Base-by-base conservation (phyloP, 2,797 vertebrate genomes). In the Fistularia commersonii region DNA sequence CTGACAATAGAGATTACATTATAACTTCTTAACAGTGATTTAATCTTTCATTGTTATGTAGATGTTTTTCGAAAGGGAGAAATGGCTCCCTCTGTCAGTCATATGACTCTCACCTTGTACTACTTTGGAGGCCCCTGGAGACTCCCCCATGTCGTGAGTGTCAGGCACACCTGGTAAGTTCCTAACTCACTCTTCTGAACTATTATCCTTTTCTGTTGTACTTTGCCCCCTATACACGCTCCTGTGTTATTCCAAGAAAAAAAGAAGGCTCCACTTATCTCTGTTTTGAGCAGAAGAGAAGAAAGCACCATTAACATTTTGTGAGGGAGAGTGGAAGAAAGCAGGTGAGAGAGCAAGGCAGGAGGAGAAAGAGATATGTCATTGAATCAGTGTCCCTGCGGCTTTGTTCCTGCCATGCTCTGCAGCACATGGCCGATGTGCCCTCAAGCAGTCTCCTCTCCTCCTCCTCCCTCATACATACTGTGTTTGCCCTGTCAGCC, bases 321-420 rank as follows among this genome's bases (percentile, higher is more conserved):
- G 15, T 48, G 47, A 44, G 32, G 45, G 43, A 10, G 32, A 53
- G 11, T n/a, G 6, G 11, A 48, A 61, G 7, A 60, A 39, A 64
- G 56, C 46, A 66, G 64, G 71, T 55, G 58, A 58, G 47, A 36
- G 40, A 53, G 56, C 41, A 45, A 70, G 32, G 50, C 41, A 73
- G 31, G 63, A 46, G 41, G 53, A 59, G 8, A 52, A 57, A 62
- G 71, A 81, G 76, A 87, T 79, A 83, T 85, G 77, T 86, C 83
- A 83, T 70, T 72, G 81, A 79, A 75, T 83, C 76, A 14, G 66
- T 54, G 79, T 82, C 83, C 79, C 83, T 51, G 71, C 76, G 78
- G 88, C 74, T 85, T 82, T 85, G 82, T 85, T 77, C 76, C 76
- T 74, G 78, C 74, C 77, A 82, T 81, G 83, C 74, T 84, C 80